Base-by-base conservation (phyloP, 1,140 invertebrate genomes). In the Apocrypta bakeri region DNA sequence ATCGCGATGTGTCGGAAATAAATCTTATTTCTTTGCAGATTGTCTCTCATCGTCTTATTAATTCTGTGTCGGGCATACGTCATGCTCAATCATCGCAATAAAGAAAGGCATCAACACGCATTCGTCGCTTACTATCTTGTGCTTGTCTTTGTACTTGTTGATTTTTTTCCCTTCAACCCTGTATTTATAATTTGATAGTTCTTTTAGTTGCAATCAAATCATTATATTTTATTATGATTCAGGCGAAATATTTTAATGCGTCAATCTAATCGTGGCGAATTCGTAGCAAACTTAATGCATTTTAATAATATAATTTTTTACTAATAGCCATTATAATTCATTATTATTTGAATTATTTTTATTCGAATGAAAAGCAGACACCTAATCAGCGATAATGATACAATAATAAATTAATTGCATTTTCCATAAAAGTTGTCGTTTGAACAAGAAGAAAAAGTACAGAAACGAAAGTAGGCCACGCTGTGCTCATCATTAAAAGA, bases 31-130 rank as follows among this genome's bases (percentile, higher is more conserved):
- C 48, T 42, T 33, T 11, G 21, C 37, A 40, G 4, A 40, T 21
- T n/a, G n/a, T 56, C 1, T 56, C 48, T 56, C 48, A 21, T 3
- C 48, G 48, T 17, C 21, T 56, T 61, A 11, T 75, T 66, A 66
- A 27, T 27, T 66, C 64, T 25, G 4, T 21, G 33, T 1, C 71
- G 40, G 24, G 12, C 33, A n/a, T 73, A 40, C 33, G 24, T 73
- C 71, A 42, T 27, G 48, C 71, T 73, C 71, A 40, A 73, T 73
- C 71, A 42, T 73, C n/a, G 40, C 48, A 42, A 73, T 73, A 73
- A 73, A 73, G 71, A 17, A 40, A 73, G 71, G 48, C 71, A 42
- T 73, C 37, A 48, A 73, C 33, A 24, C 48, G 33, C 8, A 14
- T 7, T 73, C 21, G 40, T 24, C 71, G 71, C 21, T 48, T 48